Percentiles rank a stretch among this genome's conserved stretches.
phyloP scores from a whole-genome alignment of 2,113 vertebrate genomes.

The Myrmophylax atrothorax region DNA sequence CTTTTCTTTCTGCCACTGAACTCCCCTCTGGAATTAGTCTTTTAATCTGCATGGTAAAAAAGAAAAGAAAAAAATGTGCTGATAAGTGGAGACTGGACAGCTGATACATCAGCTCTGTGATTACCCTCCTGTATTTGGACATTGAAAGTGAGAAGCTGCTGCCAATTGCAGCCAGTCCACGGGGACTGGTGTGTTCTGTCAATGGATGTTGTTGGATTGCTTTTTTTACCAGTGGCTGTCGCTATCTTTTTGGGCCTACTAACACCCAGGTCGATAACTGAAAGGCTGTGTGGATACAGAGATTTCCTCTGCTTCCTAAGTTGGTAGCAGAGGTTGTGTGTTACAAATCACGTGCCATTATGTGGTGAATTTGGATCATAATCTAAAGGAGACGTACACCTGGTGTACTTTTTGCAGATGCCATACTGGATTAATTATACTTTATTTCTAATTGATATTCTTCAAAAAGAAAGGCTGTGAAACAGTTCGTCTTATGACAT shows the following conservation, averaged over 20 bases:
- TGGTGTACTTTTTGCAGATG: neutral
- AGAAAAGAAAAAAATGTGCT: neutral
- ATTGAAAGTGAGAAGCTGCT: conserved; percentile 16
- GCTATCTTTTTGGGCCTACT: conserved; percentile 21
- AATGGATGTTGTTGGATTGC: conserved; percentile 22
- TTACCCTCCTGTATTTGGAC: conserved; percentile 25
- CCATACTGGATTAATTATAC: neutral
- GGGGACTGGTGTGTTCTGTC: conserved; percentile 20
- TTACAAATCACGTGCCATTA: neutral
- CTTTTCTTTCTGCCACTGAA: neutral
- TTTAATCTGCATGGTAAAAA: neutral
- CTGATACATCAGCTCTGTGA: neutral
- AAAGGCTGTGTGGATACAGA: neutral
- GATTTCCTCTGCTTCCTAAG: neutral
- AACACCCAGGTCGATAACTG: neutral
- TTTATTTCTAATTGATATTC: neutral
- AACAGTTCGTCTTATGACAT: neutral
- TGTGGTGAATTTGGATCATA: neutral
- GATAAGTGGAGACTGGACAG: neutral
- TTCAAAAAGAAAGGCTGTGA: neutral
- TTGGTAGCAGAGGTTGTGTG: neutral
- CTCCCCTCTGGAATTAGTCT: neutral
- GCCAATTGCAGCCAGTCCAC: neutral
- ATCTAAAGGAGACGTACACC: neutral
- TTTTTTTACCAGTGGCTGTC: conserved; percentile 21